Evolutionary conservation across 2,888 invertebrate species (phyloP).

Genomic region (Lepeophtheirus nordmannii): DNA sequence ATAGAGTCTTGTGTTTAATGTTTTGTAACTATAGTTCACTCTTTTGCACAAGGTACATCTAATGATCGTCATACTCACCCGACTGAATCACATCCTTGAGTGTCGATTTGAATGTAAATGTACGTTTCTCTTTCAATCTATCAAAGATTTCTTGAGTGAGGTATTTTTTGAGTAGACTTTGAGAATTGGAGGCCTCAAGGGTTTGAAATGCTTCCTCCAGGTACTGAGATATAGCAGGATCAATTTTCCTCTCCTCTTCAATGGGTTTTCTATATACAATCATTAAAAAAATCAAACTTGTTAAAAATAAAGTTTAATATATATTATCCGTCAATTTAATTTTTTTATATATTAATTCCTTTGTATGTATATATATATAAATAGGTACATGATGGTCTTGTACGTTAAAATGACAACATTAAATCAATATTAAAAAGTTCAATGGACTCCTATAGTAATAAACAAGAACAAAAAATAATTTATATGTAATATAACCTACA

Average conservation of each 20-base stretch:
- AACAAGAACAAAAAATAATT: too few relatives aligned
- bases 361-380: too few relatives aligned
- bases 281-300: not conserved
- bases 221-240: not conserved
- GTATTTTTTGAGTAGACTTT: conserved; percentile 72
- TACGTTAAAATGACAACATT: too few relatives aligned
- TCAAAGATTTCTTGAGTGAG: conserved; percentile 80
- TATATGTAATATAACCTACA: too few relatives aligned
- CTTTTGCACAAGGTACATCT: too few relatives aligned
- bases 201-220: conserved; percentile 26
- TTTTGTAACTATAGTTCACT: too few relatives aligned
- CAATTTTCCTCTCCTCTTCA: not conserved
- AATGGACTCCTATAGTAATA: too few relatives aligned
- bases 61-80: conserved; percentile 41
- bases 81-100: conserved; percentile 88
- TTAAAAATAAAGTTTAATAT: not conserved
- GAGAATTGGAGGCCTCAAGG: conserved; percentile 22
- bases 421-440: too few relatives aligned
- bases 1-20: too few relatives aligned
- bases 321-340: too few relatives aligned
- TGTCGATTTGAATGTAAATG: conserved; percentile 68
- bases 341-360: too few relatives aligned
- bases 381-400: too few relatives aligned
- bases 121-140: conserved; percentile 77
- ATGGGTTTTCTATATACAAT: not conserved